These are phyloP conservation scores for Ectobius pallidus DNA, from an alignment of 2,888 invertebrate species.

Conservation along the genomic window DNA sequence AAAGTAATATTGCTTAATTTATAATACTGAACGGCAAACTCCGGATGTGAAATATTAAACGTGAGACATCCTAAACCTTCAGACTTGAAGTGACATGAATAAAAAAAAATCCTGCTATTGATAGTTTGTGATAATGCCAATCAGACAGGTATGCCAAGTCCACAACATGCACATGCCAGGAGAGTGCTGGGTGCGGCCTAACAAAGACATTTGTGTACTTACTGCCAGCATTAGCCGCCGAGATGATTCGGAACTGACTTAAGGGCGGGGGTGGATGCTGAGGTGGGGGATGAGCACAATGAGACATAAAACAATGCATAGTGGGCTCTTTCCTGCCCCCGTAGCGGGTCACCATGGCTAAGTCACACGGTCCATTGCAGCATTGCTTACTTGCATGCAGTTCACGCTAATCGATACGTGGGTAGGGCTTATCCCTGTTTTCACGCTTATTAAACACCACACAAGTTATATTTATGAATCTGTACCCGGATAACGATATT, in stretches of 20 bases:
- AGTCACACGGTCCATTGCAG: constrained; percentile 34
- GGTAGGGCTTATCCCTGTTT: constrained; percentile 33
- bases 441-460: constrained; percentile 24
- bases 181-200: too few relatives aligned
- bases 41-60: too few relatives aligned
- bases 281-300: constrained; percentile 39
- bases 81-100: too few relatives aligned
- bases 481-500: too few relatives aligned
- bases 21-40: too few relatives aligned
- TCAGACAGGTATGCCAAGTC: too few relatives aligned
- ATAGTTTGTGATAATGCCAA: too few relatives aligned
- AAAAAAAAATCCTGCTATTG: too few relatives aligned
- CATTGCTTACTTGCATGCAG: constrained; percentile 35
- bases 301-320: constrained; percentile 42
- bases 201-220: constrained; percentile 34
- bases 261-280: constrained; percentile 40
- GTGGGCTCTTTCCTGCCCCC: constrained; percentile 41
- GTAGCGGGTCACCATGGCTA: constrained; percentile 41
- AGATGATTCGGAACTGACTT: constrained; percentile 41
- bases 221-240: constrained; percentile 36
- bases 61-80: too few relatives aligned
- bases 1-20: too few relatives aligned
- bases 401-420: constrained; percentile 36
- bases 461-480: constrained; percentile 2
- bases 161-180: too few relatives aligned